Evolutionary conservation across 2,797 vertebrate species (phyloP).

Genomic region (Aeoliscus strigatus): DNA sequence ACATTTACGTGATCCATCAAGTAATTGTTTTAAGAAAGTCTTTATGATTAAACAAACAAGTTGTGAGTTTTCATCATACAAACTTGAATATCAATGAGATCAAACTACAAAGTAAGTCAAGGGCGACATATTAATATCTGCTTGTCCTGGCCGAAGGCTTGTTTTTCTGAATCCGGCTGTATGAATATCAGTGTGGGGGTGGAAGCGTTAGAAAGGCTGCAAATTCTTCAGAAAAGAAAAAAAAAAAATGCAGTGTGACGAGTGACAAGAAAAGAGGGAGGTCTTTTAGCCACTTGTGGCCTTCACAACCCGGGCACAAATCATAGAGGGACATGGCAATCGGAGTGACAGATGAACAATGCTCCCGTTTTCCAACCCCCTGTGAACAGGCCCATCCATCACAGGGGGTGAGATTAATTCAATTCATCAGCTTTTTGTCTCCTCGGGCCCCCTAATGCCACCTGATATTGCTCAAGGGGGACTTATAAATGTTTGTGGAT

Average conservation of each 20-base stretch:
- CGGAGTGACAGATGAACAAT: conserved; percentile 81
- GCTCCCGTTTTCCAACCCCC: conserved; percentile 71
- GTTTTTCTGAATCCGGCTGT: conserved; percentile 41
- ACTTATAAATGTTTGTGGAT: conserved; percentile 73
- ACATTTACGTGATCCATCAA: too few species aligned
- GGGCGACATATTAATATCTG: conserved; percentile 22
- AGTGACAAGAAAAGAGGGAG: conserved; percentile 50
- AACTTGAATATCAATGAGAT: conserved; percentile 1
- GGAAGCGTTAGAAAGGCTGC: conserved; percentile 42
- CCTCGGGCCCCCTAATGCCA: conserved; percentile 74
- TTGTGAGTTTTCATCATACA: not conserved
- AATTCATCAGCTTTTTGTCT: conserved; percentile 80
- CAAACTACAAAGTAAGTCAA: conserved; percentile 7
- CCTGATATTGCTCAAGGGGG: conserved; percentile 75
- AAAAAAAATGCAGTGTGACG: conserved; percentile 8
- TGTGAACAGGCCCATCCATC: conserved; percentile 78
- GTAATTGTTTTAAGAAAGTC: not conserved
- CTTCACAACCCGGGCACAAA: conserved; percentile 71
- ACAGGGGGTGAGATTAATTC: conserved; percentile 74
- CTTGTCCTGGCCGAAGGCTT: conserved; percentile 21
- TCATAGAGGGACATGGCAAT: conserved; percentile 75
- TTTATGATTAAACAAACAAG: conserved; percentile 1
- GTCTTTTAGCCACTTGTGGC: conserved; percentile 77
- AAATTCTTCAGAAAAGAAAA: conserved; percentile 30
- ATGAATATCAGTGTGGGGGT: conserved; percentile 47